These are phyloP conservation scores for Drosophila setifemur DNA, from an alignment of 1,140 invertebrate genomes.

Conservation along the genomic window DNA sequence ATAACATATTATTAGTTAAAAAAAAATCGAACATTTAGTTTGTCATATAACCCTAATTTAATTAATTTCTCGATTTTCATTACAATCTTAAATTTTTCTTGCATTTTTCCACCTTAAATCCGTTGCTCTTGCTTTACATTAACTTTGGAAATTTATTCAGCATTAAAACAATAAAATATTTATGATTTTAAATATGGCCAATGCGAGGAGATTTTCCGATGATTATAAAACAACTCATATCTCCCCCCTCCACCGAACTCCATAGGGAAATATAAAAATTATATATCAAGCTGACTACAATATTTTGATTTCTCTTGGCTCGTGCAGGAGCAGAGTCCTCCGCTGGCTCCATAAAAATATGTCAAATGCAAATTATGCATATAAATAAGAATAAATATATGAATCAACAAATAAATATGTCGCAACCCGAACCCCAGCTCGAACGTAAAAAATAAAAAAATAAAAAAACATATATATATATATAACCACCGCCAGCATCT, in stretches of 20 bases:
- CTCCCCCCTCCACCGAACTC: neutral
- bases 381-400: constrained; percentile 69
- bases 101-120: too few relatives aligned
- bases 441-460: constrained; percentile 60
- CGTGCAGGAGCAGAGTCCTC: neutral
- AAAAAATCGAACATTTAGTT: too few relatives aligned
- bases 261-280: constrained; percentile 19
- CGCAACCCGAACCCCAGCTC: constrained; percentile 22
- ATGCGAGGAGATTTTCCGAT: constrained; percentile 7
- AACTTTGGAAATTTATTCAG: neutral
- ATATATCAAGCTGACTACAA: constrained; percentile 16
- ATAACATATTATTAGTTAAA: too few relatives aligned
- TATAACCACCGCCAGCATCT: constrained; percentile 13
- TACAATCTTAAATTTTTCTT: too few relatives aligned
- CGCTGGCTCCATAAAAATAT: constrained; percentile 61
- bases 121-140: neutral
- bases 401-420: constrained; percentile 76
- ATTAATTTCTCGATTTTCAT: too few relatives aligned
- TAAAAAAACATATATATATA: constrained; percentile 75
- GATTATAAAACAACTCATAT: constrained; percentile 4
- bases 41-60: too few relatives aligned
- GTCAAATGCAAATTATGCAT: constrained; percentile 75
- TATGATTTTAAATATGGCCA: neutral
- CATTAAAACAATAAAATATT: neutral
- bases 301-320: constrained; percentile 37